Base-by-base conservation (phyloP, 2,113 vertebrate species). In the Clarias batrachus region DNA sequence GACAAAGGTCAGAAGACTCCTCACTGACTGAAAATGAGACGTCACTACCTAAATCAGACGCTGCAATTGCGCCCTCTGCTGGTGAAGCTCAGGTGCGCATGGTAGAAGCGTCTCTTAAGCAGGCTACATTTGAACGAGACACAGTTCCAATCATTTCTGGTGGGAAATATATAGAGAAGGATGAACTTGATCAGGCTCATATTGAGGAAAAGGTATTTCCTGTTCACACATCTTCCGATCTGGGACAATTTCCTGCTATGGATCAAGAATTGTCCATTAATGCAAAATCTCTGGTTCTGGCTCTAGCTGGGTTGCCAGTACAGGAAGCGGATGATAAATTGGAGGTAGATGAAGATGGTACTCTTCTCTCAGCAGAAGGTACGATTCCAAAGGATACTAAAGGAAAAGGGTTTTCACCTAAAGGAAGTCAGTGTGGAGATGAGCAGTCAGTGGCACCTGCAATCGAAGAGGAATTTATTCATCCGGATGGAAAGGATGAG, bases 21-120 rank as follows among this genome's bases (percentile, higher is more conserved):
- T 21, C 62, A 33, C 14, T 8, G 54, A 90, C 84, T 82, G 93
- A 54, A 93, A 95, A 82, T 85, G 90, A 87, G n/a, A 77, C 19
- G 16, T 41, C 25, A 13, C 41, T 54, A 6, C 56, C n/a, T 48
- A 23, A 76, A 57, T 78, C 60, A 27, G 73, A 48, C 48, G 25
- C 56, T 10, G 80, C 41, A 83, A 48, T 65, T 27, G 65, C 10
- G n/a, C 63, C 60, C 59, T 74, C 81, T 89, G 2, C 63, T 82
- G 89, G 81, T 19, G 76, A 86, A 62, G 62, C 77, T 79, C 70
- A 52, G 25, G 80, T 57, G 19, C 73, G 59, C 17, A 30, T 76
- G 23, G 48, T 33, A 80, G 76, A 79, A 66, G 21, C 0, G 12
- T 23, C 12, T 23, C 12, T 74, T 84, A 3, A 11, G 4, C 11